Evolutionary conservation across 2,797 vertebrate genomes (phyloP).

Genomic region (Pangasius djambal): DNA sequence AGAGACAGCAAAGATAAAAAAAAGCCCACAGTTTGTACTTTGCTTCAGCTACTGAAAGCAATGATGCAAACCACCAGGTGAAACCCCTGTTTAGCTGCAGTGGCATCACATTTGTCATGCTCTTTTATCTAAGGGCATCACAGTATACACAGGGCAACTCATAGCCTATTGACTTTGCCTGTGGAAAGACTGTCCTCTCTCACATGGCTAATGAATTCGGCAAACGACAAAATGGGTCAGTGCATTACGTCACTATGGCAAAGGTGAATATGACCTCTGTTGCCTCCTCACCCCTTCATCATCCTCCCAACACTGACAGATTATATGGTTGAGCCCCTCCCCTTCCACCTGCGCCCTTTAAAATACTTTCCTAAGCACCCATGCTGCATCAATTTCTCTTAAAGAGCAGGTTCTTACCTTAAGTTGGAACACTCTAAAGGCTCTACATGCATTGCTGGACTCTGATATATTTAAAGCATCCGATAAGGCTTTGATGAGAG

Average conservation of each 20-base stretch:
- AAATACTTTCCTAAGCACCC: neutral
- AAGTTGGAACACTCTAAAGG: neutral
- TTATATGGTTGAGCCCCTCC: neutral
- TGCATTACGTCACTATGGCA: slow-evolving; percentile 20
- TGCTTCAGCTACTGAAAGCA: slow-evolving; percentile 3
- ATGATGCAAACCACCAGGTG: slow-evolving; percentile 28
- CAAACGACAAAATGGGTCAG: slow-evolving; percentile 32
- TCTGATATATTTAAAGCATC: neutral
- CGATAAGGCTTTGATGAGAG: neutral
- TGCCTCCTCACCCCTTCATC: slow-evolving; percentile 27
- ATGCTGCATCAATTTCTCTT: neutral
- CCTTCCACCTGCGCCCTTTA: neutral
- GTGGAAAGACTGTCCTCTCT: slow-evolving; percentile 24
- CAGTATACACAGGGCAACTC: neutral
- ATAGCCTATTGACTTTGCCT: slow-evolving; percentile 37
- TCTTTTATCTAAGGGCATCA: slow-evolving; percentile 34
- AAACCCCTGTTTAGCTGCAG: slow-evolving; percentile 28
- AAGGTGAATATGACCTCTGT: slow-evolving; percentile 19
- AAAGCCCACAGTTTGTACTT: slow-evolving; percentile 1
- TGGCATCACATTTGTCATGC: slow-evolving; percentile 35
- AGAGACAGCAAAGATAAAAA: neutral
- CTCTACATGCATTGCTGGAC: neutral
- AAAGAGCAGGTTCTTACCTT: neutral
- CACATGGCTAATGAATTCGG: slow-evolving; percentile 27
- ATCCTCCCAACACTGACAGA: slow-evolving; percentile 27